Percentiles rank a stretch among this genome's conserved stretches.
Evolutionary conservation across 2,888 invertebrate genomes (phyloP).

Genomic region (Phaonia tiefii): DNA sequence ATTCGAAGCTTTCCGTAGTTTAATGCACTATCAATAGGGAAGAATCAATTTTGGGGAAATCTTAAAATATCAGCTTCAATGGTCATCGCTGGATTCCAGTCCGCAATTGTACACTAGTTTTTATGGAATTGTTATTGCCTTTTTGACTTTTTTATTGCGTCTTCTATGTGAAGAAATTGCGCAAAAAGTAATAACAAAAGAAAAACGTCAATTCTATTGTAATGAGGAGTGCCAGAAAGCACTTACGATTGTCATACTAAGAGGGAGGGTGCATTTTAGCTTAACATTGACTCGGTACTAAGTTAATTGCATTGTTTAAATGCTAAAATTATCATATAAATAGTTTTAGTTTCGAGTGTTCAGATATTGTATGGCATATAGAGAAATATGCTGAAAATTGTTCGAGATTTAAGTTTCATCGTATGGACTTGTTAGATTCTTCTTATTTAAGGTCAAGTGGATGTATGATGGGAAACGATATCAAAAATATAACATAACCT

Average conservation of each 20-base stretch:
- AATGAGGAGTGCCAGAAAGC: constrained; percentile 36
- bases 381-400: too few relatives aligned
- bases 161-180: not conserved
- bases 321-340: constrained; percentile 25
- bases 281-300: not conserved
- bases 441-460: too few relatives aligned
- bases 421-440: constrained; percentile 4
- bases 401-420: too few relatives aligned
- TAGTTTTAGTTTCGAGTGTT: not conserved
- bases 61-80: constrained; percentile 44
- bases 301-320: constrained; percentile 13
- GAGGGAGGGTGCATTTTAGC: not conserved
- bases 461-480: too few relatives aligned
- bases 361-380: too few relatives aligned
- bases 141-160: constrained; percentile 33
- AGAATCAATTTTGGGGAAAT: too few relatives aligned
- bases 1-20: not conserved
- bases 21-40: not conserved
- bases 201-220: constrained; percentile 34
- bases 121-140: constrained; percentile 44
- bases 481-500: too few relatives aligned
- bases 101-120: not conserved
- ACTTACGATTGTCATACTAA: constrained; percentile 14
- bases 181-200: constrained; percentile 12
- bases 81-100: not conserved